Evolutionary conservation across 1,140 invertebrate species (phyloP).

Genomic region (Aleiodes sp.): DNA sequence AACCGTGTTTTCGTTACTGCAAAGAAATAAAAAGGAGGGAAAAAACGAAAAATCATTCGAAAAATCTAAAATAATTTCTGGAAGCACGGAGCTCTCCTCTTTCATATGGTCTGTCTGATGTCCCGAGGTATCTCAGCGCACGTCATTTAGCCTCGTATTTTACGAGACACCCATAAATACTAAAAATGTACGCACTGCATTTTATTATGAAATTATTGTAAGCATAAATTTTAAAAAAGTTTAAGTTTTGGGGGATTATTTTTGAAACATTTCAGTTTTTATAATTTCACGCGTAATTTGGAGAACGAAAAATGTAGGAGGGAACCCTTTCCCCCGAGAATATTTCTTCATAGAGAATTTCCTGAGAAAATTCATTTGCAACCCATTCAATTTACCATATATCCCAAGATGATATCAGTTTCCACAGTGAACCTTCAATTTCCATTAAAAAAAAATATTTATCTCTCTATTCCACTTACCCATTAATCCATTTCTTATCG

Average conservation of each 20-base stretch:
- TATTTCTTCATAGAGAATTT: no score
- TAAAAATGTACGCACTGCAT: not conserved
- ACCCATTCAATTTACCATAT: no score
- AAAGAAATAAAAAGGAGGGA: not conserved
- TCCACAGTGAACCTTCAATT: not conserved
- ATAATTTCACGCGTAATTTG: no score
- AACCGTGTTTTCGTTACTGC: not conserved
- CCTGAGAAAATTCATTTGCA: no score
- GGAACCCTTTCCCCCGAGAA: no score
- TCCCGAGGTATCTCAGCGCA: not conserved
- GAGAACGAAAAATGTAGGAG: no score
- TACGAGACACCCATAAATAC: not conserved
- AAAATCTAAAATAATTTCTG: not conserved
- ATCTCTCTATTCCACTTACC: not conserved
- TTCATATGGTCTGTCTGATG: no score
- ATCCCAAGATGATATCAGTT: not conserved
- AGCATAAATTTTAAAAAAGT: not conserved
- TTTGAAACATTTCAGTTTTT: no score
- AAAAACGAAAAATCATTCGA: not conserved
- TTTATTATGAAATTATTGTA: not conserved
- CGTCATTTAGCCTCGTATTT: not conserved
- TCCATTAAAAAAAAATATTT: not conserved
- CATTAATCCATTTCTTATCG: constrained; percentile 1
- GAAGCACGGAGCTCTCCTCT: no score
- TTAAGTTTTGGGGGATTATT: no score